Conservation (phyloP, 2,113 vertebrate species). For the Mungos mungo region DNA sequence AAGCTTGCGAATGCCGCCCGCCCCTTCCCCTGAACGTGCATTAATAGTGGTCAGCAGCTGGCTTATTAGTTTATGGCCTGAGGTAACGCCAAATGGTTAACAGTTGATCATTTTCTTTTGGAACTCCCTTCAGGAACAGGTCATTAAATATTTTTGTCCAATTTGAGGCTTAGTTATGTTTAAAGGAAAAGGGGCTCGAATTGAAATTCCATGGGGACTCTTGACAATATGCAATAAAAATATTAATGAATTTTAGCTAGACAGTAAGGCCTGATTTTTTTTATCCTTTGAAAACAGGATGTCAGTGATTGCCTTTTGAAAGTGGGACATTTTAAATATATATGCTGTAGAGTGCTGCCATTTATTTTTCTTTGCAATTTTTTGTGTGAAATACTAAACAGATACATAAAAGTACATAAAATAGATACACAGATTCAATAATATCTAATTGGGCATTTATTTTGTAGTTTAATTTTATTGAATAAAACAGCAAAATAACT, state of each 20-base stretch:
- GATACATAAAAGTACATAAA: neutral
- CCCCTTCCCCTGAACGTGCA: neutral
- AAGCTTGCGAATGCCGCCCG: conserved; percentile 59
- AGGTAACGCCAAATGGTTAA: conserved; percentile 63
- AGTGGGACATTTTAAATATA: neutral
- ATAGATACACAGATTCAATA: neutral
- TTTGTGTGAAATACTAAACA: conserved; percentile 18
- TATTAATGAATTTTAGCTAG: conserved; percentile 34
- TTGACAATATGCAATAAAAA: conserved; percentile 10
- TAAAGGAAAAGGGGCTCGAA: conserved; percentile 48
- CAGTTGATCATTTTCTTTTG: conserved; percentile 66
- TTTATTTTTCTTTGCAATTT: neutral
- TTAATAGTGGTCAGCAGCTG: conserved; percentile 65
- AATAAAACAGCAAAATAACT: neutral
- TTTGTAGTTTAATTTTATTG: conserved; percentile 4
- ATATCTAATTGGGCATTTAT: neutral
- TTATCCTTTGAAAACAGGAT: conserved; percentile 38
- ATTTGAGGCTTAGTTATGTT: conserved; percentile 47
- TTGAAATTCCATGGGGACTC: conserved; percentile 15
- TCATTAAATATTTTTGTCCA: conserved; percentile 66
- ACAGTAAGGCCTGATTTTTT: neutral
- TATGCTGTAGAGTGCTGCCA: neutral
- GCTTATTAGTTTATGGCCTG: conserved; percentile 65
- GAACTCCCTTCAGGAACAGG: conserved; percentile 35
- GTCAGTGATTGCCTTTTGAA: neutral